Evolutionary conservation across 2,797 vertebrate species (phyloP), one percentile per base, ranked within the genome.

Genomic region (Diplodus sargus): DNA sequence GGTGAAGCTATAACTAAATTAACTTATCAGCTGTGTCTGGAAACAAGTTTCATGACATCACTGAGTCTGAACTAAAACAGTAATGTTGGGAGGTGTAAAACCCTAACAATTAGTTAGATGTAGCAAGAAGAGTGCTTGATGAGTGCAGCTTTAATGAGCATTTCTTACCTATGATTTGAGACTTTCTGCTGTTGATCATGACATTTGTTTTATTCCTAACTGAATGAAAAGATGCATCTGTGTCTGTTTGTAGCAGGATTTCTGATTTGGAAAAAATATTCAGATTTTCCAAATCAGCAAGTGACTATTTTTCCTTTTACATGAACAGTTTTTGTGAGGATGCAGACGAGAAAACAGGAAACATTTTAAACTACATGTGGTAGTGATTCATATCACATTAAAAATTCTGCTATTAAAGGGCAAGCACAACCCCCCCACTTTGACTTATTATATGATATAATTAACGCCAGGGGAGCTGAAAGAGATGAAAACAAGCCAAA

Each of bases 401-500:
- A 64, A 61, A 52, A 56, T 25, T 17, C 20, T 25, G 15, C 71
- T 73, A 54, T 83, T 69, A 84, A 71, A 65, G 57, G 69, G 47
- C 11, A 53, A 58, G 52, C 1, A 57, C 65, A 70, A 61, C 3
- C 12, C 23, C 4, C 16, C 18, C 5, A 7, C 53, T 78, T 42
- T 59, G 20, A 43, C 30, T 39, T 39, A 60, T 60, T 62, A 39
- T 47, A 17, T 48, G 45, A 73, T 68, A 52, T 23, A 53, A 20
- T 16, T 59, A 68, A 60, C 61, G 70, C 8, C 54, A 14, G 48
- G 70, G 57, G 20, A 12, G 67, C 51, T 47, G n/a, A 81, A 85
- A 71, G 49, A 84, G 74, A 78, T 73, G 49, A 81, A 85, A 86
- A 79, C 71, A 66, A 85, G 61, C 39, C 65, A 81, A 70, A 81